Conservation (phyloP, 2,113 vertebrate species). For the Platycercus adscitus region DNA sequence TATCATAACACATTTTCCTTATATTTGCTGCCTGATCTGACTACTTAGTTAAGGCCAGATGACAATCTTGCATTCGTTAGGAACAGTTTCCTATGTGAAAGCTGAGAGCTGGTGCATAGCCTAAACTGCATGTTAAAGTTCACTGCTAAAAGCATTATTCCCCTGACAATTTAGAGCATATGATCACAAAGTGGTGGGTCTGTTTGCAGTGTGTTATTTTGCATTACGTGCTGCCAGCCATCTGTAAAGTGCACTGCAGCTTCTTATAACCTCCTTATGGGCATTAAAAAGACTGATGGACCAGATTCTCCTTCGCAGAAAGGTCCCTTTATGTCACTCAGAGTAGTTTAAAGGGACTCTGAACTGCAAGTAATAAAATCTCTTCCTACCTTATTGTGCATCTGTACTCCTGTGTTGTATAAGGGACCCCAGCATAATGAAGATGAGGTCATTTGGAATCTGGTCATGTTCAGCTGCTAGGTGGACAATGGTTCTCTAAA, state of each 20-base stretch:
- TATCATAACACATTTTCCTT: neutral
- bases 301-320: neutral
- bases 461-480: neutral
- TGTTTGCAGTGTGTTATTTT: conserved; percentile 34
- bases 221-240: conserved; percentile 10
- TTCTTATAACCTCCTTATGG: neutral
- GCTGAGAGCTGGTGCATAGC: neutral
- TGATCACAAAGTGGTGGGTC: neutral
- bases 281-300: conserved; percentile 21
- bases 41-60: neutral
- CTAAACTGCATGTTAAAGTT: neutral
- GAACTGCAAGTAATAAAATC: neutral
- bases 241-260: conserved; percentile 28
- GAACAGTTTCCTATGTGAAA: neutral
- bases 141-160: conserved; percentile 26
- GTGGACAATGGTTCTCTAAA: neutral
- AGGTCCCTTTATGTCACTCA: neutral
- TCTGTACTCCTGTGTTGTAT: neutral
- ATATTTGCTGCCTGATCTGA: conserved; percentile 5
- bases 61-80: neutral
- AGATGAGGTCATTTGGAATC: neutral
- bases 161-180: neutral
- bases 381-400: neutral
- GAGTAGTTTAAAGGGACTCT: neutral
- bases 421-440: neutral